Percentiles rank a stretch among this genome's conserved stretches.
phyloP scores from a whole-genome alignment of 2,113 vertebrate species.

The Alosa alosa region DNA sequence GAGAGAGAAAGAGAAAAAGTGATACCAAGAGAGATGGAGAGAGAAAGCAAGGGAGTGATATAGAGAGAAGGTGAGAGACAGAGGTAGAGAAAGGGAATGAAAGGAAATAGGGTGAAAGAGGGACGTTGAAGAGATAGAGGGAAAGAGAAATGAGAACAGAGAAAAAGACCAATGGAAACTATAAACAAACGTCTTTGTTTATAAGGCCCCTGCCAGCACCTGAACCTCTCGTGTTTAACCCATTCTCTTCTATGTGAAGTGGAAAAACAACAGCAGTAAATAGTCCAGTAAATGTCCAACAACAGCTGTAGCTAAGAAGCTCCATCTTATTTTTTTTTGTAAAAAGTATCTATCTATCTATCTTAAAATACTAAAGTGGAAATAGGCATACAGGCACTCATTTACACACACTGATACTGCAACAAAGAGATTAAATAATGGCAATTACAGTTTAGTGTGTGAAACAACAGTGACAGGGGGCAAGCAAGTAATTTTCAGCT shows the following conservation, averaged over 20 bases:
- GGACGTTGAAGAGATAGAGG: neutral
- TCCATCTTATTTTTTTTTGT: no score
- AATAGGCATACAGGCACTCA: neutral
- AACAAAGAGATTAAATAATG: neutral
- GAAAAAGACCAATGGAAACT: neutral
- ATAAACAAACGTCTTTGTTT: no score
- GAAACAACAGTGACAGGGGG: neutral
- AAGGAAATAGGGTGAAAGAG: neutral
- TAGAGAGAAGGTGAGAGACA: neutral
- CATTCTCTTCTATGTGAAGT: no score
- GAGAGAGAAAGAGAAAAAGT: constrained; percentile 52
- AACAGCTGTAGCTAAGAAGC: no score
- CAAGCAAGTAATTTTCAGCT: no score
- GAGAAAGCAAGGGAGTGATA: neutral
- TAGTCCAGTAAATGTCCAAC: no score
- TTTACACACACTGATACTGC: neutral
- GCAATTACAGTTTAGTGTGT: neutral
- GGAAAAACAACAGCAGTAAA: no score
- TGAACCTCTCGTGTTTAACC: no score
- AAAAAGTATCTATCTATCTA: no score
- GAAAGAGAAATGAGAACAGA: neutral
- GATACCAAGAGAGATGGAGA: constrained; percentile 9
- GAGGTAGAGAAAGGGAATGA: neutral
- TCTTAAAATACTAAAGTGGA: no score
- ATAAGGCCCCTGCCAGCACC: no score